phyloP scores from a whole-genome alignment of 2,113 vertebrate species.

The Thalassoma bifasciatum region DNA sequence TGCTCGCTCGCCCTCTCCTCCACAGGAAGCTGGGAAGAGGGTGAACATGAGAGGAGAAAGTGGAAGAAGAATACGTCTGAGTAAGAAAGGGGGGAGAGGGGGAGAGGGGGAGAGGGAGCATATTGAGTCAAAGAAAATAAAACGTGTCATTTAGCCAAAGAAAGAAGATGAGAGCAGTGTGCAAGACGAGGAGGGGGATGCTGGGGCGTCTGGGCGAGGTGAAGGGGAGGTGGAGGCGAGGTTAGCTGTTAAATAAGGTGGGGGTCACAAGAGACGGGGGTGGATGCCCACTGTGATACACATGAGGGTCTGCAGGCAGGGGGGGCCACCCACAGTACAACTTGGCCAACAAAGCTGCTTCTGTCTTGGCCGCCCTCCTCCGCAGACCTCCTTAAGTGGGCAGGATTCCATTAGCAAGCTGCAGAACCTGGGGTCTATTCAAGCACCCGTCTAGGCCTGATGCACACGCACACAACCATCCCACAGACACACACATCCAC shows the following conservation, averaged over 20 bases:
- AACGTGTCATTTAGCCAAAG: constrained; percentile 80
- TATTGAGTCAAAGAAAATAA: constrained; percentile 80
- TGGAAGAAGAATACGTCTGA: constrained; percentile 61
- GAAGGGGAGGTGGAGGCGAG: constrained; percentile 79
- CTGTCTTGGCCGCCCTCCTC: constrained; percentile 89
- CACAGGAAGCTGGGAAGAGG: constrained; percentile 68
- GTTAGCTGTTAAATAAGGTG: constrained; percentile 89
- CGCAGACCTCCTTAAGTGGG: constrained; percentile 90
- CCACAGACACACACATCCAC: constrained; percentile 82
- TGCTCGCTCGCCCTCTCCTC: constrained; percentile 75
- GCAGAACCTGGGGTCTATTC: constrained; percentile 87
- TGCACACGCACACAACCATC: constrained; percentile 67
- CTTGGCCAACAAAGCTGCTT: constrained; percentile 92
- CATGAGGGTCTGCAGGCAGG: constrained; percentile 87
- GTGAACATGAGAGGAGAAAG: constrained; percentile 66
- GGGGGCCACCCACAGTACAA: constrained; percentile 92
- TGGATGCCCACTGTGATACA: constrained; percentile 91
- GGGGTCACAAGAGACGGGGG: constrained; percentile 67
- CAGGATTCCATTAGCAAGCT: constrained; percentile 89
- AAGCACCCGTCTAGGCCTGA: constrained; percentile 80
- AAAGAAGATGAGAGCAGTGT: constrained; percentile 74
- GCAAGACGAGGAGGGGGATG: constrained; percentile 30
- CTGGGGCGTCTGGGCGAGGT: constrained; percentile 53
- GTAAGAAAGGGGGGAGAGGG: constrained; percentile 45
- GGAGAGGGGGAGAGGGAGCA: constrained; percentile 57